Conservation (phyloP, 2,888 invertebrate genomes). For the Mimas tiliae region DNA sequence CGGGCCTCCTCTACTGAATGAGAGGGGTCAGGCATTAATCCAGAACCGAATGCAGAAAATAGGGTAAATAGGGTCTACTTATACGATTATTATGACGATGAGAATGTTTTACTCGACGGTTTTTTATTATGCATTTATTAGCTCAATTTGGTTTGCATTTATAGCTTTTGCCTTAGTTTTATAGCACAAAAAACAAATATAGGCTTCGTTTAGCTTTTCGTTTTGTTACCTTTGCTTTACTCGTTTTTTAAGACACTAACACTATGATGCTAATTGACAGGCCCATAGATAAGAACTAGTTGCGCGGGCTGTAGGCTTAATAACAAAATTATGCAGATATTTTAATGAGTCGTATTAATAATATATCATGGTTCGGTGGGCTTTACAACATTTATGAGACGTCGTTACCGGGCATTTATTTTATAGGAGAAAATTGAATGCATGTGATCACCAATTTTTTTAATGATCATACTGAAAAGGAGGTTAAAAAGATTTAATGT, state of each 20-base stretch:
- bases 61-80: too few species aligned
- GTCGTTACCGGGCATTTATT: not conserved
- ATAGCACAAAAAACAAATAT: not conserved
- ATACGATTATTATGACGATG: too few species aligned
- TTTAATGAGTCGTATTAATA: constrained; percentile 51
- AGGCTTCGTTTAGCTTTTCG: not conserved
- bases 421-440: constrained; percentile 18
- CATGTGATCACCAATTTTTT: not conserved
- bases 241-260: constrained; percentile 4
- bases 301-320: constrained; percentile 33
- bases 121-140: not conserved
- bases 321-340: constrained; percentile 45
- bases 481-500: not conserved
- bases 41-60: too few species aligned
- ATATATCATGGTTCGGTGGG: constrained; percentile 40
- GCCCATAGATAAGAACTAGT: constrained; percentile 37
- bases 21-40: too few species aligned
- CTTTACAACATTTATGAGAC: constrained; percentile 32
- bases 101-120: too few species aligned
- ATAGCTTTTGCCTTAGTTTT: not conserved
- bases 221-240: not conserved
- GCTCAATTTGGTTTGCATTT: not conserved
- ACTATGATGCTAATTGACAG: constrained; percentile 36
- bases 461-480: not conserved
- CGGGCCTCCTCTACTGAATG: too few species aligned